These are phyloP conservation scores for Typhlichthys subterraneus DNA, from an alignment of 2,797 vertebrate genomes.

Conservation along the genomic window DNA sequence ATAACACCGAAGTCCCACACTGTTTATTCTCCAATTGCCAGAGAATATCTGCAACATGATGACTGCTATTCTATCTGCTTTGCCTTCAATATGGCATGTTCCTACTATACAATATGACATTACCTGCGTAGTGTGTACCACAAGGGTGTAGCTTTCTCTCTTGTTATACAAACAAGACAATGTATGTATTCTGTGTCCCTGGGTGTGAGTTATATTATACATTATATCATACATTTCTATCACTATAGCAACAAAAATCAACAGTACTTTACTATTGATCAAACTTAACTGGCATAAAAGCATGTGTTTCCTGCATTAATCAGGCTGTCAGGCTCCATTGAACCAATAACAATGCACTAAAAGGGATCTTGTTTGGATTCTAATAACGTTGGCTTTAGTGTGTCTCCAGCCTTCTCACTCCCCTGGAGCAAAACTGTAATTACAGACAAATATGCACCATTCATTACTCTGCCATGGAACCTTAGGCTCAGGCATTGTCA, in stretches of 20 bases:
- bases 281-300: constrained; percentile 38
- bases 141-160: not conserved
- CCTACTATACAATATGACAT: too few relatives aligned
- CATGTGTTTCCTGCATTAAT: constrained; percentile 53
- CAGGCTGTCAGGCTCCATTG: constrained; percentile 53
- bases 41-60: not conserved
- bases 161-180: not conserved
- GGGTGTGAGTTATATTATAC: not conserved
- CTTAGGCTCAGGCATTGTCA: constrained; percentile 56
- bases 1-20: not conserved
- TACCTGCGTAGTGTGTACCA: too few relatives aligned
- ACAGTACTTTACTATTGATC: constrained; percentile 14
- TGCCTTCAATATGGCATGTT: not conserved
- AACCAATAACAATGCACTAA: constrained; percentile 55
- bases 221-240: not conserved
- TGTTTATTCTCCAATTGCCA: not conserved
- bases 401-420: constrained; percentile 53
- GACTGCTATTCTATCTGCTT: not conserved
- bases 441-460: constrained; percentile 70
- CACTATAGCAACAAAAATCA: constrained; percentile 20
- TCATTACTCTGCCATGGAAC: constrained; percentile 60
- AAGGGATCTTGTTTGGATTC: constrained; percentile 53
- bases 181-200: not conserved
- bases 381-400: constrained; percentile 44
- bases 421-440: constrained; percentile 67